A percentile compares a stretch with the other conserved stretches of the same genome.
phyloP scores from a whole-genome alignment of 2,797 vertebrate genomes.

The Polyboroides typus region DNA sequence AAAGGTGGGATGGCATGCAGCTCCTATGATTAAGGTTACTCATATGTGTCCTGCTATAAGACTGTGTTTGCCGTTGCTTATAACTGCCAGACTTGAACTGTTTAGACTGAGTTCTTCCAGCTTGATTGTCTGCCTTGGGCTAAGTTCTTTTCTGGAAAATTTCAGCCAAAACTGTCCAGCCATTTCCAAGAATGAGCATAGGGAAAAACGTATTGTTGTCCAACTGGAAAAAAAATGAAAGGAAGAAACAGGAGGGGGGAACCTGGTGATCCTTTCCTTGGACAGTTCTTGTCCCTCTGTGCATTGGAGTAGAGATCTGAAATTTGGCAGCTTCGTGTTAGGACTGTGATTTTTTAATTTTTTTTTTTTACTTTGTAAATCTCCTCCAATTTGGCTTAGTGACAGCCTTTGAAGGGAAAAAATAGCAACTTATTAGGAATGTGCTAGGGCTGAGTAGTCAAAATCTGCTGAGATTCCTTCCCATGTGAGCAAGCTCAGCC shows the following conservation, averaged over 20 bases:
- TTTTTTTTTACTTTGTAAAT: neutral
- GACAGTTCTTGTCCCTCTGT: neutral
- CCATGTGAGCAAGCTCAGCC: neutral
- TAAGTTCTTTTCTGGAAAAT: conserved; percentile 29
- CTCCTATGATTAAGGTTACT: neutral
- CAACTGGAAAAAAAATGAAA: conserved; percentile 7
- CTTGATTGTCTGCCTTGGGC: conserved; percentile 23
- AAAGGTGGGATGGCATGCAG: neutral
- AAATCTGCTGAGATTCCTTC: conserved; percentile 4
- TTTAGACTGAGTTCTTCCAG: conserved; percentile 14
- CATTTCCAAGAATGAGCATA: conserved; percentile 38
- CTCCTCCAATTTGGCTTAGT: conserved; percentile 29
- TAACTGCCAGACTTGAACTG: neutral
- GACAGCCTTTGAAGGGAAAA: conserved; percentile 32
- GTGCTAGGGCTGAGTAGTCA: neutral
- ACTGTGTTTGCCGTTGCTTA: neutral
- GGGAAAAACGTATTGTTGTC: conserved; percentile 43
- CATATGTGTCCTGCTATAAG: neutral
- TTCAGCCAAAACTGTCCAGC: conserved; percentile 28
- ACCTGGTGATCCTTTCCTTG: conserved; percentile 17
- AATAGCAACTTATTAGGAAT: conserved; percentile 18
- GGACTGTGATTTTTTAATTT: neutral
- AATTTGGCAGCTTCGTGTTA: conserved; percentile 36
- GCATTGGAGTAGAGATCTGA: conserved; percentile 39
- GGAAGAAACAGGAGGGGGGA: neutral